Evolutionary conservation across 1,140 invertebrate genomes (phyloP), one percentile per base, ranked within the genome.

Genomic region (Palaemon carinicauda): DNA sequence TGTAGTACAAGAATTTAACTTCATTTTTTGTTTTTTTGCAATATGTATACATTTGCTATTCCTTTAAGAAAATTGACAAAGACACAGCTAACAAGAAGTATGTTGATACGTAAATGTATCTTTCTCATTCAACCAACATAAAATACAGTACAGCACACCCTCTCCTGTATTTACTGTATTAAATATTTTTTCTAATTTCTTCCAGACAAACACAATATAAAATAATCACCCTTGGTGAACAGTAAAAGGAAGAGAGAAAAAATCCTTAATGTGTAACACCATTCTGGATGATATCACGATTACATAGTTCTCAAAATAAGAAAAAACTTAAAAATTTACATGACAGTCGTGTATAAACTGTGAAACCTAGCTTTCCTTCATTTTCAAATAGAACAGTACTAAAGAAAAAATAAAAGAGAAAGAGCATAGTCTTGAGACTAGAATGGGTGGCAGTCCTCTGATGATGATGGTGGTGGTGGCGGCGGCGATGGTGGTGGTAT

Each of bases 21-120:
- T 85, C 83, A 80, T 79, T 87, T 87, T 87, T 87, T 87, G 78
- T 87, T 87, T 82, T n/a, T 87, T 87, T 87, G 85, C 85, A 87
- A 87, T 87, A 85, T 85, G 83, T 81, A 87, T 87, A 87, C 85
- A 87, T 81, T 87, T 87, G 60, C 85, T 87, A 87, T 87, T 87
- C 85, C 78, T 80, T 87, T 87, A 87, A 87, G 85, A 87, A 87
- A 87, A 85, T 79, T 80, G 85, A 87, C 85, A 87, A 87, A 87
- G 85, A 87, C 79, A 84, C 82, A 81, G 78, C 85, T 87, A 87
- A 87, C 85, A 87, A 87, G 79, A 81, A 87, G 73, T 87, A 75
- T 74, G 53, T 31, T 87, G 85, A 87, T 87, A 87, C 85, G 78
- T 51, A 87, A 87, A 87, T 87, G 85, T 87, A 87, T 80, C 85